Conservation (phyloP, 1,140 invertebrate species). For the Rhopalosiphum maidis region DNA sequence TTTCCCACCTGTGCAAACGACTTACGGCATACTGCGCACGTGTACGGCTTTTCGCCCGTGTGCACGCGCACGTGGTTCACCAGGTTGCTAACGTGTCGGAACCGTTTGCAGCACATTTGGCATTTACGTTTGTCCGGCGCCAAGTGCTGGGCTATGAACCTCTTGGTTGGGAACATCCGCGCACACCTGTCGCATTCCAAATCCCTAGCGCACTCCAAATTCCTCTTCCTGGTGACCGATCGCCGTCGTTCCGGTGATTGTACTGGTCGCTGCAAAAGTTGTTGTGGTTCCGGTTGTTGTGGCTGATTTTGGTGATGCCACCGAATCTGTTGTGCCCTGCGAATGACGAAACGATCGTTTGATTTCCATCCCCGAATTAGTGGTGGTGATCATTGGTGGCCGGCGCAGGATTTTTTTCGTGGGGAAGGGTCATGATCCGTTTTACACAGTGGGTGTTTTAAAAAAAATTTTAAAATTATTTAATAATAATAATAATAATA, state of each 20-base stretch:
- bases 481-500: too few species aligned
- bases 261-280: not conserved
- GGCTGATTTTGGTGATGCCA: not conserved
- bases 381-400: too few species aligned
- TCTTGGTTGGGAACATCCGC: slow-evolving; percentile 15
- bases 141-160: slow-evolving; percentile 1
- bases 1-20: slow-evolving; percentile 69
- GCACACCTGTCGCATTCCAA: slow-evolving; percentile 22
- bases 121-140: slow-evolving; percentile 61
- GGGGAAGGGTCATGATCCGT: too few species aligned
- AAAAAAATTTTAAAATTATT: too few species aligned
- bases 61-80: slow-evolving; percentile 74
- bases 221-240: not conserved
- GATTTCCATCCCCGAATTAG: not conserved
- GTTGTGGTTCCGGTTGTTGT: not conserved
- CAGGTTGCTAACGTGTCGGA: slow-evolving; percentile 69
- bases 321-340: not conserved
- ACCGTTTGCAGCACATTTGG: slow-evolving; percentile 68
- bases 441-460: too few species aligned
- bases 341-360: not conserved
- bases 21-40: slow-evolving; percentile 76
- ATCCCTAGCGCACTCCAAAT: not conserved
- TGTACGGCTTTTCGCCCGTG: slow-evolving; percentile 76
- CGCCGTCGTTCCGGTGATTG: not conserved
- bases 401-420: not conserved